Base-by-base conservation (phyloP, 1,140 invertebrate species). In the Rhyacophila brunnea region DNA sequence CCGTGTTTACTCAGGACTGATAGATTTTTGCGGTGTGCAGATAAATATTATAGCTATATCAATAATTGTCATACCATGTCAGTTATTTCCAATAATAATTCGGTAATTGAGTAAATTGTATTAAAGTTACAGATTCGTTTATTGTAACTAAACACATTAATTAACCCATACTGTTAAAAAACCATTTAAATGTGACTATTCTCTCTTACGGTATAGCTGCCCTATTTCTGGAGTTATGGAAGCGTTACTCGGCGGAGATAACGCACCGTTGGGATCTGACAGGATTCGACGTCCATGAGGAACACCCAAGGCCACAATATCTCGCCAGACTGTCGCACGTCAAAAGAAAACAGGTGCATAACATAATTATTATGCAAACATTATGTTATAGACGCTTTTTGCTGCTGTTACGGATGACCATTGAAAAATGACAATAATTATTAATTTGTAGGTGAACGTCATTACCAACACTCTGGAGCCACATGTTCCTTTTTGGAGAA, bases 211-310 rank as follows among this genome's bases (percentile, higher is more conserved):
- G n/a, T n/a, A n/a, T n/a, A 93, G 94, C 94, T 0, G 95, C 93
- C 1, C 87, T 92, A 35, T 97, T 96, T 75, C 79, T 96, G 65
- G 95, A 97, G 69, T 76, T 96, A 45, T 97, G 95, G 95, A 95
- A 96, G 73, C 78, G 95, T 14, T 87, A 89, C 65, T 93, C 95
- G 70, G 91, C 88, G 1, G 85, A 92, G 0, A 81, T 95, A 13
- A 85, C 89, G 9, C 93, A 91, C 90, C 91, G 94, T 72, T 95
- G 92, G 95, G 93, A 96, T 70, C 74, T 96, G 2, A 87, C 91
- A 38, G 88, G 89, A 45, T 84, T 84, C n/a, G 91, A 94, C 61
- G 83, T 88, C 66, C 90, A 93, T 67, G 91, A 94, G 74, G 92
- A 93, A 65, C 62, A 64, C 56, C 85, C 89, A 0, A 78, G 91